Evolutionary conservation across 2,888 invertebrate genomes (phyloP), one percentile per base, ranked within the genome.

Genomic region (Himalopsyche anomala): DNA sequence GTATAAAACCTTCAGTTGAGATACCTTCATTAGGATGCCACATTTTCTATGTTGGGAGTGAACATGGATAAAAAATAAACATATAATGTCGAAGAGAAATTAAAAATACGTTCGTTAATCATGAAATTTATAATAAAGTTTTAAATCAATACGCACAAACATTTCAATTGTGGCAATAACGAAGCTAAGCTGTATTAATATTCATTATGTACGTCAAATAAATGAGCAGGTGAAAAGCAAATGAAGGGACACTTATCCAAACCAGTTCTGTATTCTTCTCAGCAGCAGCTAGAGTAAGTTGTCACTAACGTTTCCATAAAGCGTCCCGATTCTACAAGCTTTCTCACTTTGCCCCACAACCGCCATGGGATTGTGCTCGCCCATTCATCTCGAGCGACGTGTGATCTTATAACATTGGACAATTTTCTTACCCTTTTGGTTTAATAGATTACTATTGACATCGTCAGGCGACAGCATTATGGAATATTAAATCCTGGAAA

Each of bases 361-460:
- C 19, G 28, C 62, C 62, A n/a, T 62, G 62, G 62, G 62, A 62
- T 62, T 62, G 19, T 28, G 5, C 62, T 28, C 51, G 51, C 62
- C 62, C 19, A 62, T 62, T 62, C 62, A 62, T 62, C 62, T 62
- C 62, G 62, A 28, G 62, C 62, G 62, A 62, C 62, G 62, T 62
- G 62, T 62, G 62, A 62, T 62, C 62, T 62, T 62, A 62, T 28
- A 62, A n/a, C 62, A 28, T 62, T 19, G 62, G 62, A 62, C 62
- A 62, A 62, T 62, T 62, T 62, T 62, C 62, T 62, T 62, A 62
- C 19, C 19, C 28, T 62, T n/a, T 62, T 28, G 28, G 19, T 15
- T 28, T 19, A 62, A 19, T 62, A 62, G 62, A 62, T 62, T 62
- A 62, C 19, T 19, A 62, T 62, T 28, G 62, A 62, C 62, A 19